A percentile compares a stretch with the other conserved stretches of the same genome.
Conservation (phyloP, 2,113 vertebrate genomes). For the Casuarius casuarius region DNA sequence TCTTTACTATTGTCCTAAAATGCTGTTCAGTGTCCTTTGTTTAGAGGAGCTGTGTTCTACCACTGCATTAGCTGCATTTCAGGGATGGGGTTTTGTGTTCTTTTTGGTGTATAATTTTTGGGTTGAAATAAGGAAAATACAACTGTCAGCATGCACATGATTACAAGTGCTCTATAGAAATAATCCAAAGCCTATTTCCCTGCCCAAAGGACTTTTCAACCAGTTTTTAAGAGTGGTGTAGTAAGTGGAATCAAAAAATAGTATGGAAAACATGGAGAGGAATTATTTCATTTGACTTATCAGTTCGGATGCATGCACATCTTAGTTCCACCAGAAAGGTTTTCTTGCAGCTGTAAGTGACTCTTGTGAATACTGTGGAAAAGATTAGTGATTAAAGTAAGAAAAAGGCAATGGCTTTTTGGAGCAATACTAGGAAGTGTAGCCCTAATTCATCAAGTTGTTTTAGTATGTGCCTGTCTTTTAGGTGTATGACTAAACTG, state of each 20-base stretch:
- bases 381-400: neutral
- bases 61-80: neutral
- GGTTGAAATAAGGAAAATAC: neutral
- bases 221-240: neutral
- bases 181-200: neutral
- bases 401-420: neutral
- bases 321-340: neutral
- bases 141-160: neutral
- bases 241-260: neutral
- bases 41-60: neutral
- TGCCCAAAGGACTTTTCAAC: neutral
- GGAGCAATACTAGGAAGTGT: neutral
- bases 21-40: neutral
- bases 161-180: neutral
- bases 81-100: slow-evolving; percentile 1
- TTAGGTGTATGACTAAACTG: neutral
- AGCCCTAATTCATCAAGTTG: neutral
- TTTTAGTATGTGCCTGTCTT: neutral
- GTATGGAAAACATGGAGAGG: neutral
- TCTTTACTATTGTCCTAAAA: neutral
- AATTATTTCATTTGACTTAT: neutral
- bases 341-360: neutral
- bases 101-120: neutral
- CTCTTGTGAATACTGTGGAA: neutral
- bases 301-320: neutral